Base-by-base conservation (phyloP, 2,888 invertebrate genomes). In the Erebia aethiops region DNA sequence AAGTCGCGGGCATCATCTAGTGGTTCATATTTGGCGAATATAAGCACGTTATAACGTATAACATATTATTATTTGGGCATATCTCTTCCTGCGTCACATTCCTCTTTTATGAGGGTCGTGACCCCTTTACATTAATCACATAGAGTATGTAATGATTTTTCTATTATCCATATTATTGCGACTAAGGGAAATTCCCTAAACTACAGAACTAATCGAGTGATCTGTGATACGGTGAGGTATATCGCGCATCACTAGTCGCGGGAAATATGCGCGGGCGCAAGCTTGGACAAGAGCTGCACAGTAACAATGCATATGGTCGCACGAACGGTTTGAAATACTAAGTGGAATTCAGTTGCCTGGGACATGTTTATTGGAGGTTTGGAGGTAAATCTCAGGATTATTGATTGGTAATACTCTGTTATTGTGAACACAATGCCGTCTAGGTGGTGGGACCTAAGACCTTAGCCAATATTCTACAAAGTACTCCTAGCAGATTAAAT, bases 211-310 rank as follows among this genome's bases (percentile, higher is more conserved):
- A n/a, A 51, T 1, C 1, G 8, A 51, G n/a, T 14, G 51, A 51
- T n/a, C n/a, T n/a, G n/a, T n/a, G n/a, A n/a, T n/a, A n/a, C n/a
- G 7, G 14, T n/a, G 51, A 52, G 35, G 0, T 11, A 13, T 26
- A 41, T 60, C 3, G 46, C 43, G 5, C 61, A 49, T 14, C 61
- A 13, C 61, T 61, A 61, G 88, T 82, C 82, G 80, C 83, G 83
- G 79, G 87, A 80, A 86, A 87, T 89, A 90, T 90, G 90, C 56
- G 56, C 56, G 21, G 8, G 56, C 89, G 84, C 83, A 83, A 85
- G 85, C 88, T 85, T 87, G 87, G 80, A 62, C 70, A 64, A 51
- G 41, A 16, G 43, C 26, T 62, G 61, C 21, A 62, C 58, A 51
- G 58, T 60, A 67, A 67, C 67, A 67, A 67, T 67, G 49, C 67